Conservation (phyloP, 35 echinoderm and acorn worm genomes). For the Amphiura filiformis region DNA sequence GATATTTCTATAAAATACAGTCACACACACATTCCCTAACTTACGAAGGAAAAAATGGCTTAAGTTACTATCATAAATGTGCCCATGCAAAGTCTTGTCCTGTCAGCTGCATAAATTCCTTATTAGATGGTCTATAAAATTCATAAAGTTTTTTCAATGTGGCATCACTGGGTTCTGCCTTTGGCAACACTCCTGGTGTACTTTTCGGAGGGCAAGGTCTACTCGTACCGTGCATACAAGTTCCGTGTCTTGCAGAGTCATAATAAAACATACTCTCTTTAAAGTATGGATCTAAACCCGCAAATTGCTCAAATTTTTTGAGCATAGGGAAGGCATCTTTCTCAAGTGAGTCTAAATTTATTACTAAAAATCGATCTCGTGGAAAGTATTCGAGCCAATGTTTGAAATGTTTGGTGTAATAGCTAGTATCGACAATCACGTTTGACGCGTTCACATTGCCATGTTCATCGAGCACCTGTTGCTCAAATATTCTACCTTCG, state of each 20-base stretch:
- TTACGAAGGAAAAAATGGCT: too few species aligned
- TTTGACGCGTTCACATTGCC: constrained; percentile 73
- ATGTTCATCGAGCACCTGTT: constrained; percentile 25
- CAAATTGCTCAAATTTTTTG: constrained; percentile 67
- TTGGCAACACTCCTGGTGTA: constrained; percentile 78
- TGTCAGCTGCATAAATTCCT: constrained; percentile 58
- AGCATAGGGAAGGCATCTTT: constrained; percentile 50
- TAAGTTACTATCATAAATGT: constrained; percentile 14
- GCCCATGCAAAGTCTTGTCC: constrained; percentile 58
- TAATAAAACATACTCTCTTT: constrained; percentile 73
- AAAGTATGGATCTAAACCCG: constrained; percentile 62
- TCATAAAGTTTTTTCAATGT: constrained; percentile 46
- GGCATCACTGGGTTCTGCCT: constrained; percentile 55
- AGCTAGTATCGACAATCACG: constrained; percentile 63
- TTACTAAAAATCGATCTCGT: constrained; percentile 51
- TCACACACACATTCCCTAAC: too few species aligned
- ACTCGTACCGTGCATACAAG: constrained; percentile 42
- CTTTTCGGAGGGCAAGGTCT: constrained; percentile 80
- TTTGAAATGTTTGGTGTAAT: constrained; percentile 67
- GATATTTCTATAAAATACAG: too few species aligned
- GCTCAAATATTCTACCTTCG: constrained; percentile 52
- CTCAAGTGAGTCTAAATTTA: constrained; percentile 54
- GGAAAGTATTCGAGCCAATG: constrained; percentile 86
- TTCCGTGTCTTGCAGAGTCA: constrained; percentile 46
- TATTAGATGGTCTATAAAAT: constrained; percentile 62